Percentiles rank a stretch among this genome's conserved stretches.
phyloP scores from a whole-genome alignment of 1,140 invertebrate species.

The Chironomus striatipennis region DNA sequence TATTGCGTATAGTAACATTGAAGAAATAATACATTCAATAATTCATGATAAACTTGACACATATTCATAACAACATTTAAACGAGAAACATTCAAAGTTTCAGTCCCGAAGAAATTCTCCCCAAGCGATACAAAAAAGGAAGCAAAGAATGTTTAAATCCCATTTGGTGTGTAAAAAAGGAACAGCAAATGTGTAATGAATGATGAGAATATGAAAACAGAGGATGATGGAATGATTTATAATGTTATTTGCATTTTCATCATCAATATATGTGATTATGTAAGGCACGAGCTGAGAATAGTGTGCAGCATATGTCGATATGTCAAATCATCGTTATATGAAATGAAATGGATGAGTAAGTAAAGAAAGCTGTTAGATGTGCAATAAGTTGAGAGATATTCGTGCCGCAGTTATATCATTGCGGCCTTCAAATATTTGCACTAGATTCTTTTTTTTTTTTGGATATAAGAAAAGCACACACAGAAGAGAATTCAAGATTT shows the following conservation, averaged over 20 bases:
- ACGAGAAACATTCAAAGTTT: too few species aligned
- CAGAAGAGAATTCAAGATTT: background rate
- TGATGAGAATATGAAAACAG: slow-evolving; percentile 5
- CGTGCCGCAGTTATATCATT: background rate
- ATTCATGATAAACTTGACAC: too few species aligned
- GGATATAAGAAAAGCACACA: background rate
- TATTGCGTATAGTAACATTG: too few species aligned
- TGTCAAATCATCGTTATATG: background rate
- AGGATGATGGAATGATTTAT: slow-evolving; percentile 15
- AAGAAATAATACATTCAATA: too few species aligned
- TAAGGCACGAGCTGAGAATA: background rate
- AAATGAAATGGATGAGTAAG: background rate
- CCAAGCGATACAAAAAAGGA: background rate
- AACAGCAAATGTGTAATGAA: background rate
- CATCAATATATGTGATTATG: background rate
- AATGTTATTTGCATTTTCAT: slow-evolving; percentile 19
- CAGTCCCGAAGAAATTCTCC: background rate
- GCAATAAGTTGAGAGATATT: too few species aligned
- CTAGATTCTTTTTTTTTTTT: too few species aligned
- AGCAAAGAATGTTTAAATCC: background rate
- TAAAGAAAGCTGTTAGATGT: background rate
- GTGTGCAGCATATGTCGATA: slow-evolving; percentile 1
- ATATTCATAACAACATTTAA: too few species aligned
- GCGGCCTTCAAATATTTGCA: slow-evolving; percentile 10
- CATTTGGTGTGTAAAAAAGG: background rate